Percentiles rank a stretch among this genome's conserved stretches.
phyloP scores from a whole-genome alignment of 2,113 vertebrate genomes.

The Pomatorhinus ruficollis region DNA sequence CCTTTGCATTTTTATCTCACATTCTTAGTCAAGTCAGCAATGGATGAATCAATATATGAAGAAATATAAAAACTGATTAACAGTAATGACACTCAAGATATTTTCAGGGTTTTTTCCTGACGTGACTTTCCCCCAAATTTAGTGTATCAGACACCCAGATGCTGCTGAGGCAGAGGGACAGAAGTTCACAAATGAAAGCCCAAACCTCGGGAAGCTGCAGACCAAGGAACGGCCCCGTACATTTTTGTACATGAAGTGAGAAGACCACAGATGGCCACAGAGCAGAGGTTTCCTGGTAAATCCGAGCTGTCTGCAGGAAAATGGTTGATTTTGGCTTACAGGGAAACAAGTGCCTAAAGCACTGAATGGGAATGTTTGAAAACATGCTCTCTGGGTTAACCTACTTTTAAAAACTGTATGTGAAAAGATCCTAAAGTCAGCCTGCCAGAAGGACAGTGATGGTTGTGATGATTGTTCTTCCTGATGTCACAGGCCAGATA shows the following conservation, averaged over 20 bases:
- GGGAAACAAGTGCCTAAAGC: slow-evolving; percentile 8
- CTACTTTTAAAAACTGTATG: slow-evolving; percentile 12
- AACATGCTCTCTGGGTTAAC: slow-evolving; percentile 32
- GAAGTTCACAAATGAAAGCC: not conserved
- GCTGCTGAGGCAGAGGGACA: not conserved
- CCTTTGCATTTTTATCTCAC: not conserved
- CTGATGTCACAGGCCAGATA: not conserved
- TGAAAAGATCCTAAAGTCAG: slow-evolving; percentile 16
- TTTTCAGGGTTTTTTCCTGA: not conserved
- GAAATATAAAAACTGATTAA: not conserved
- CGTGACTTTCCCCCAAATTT: not conserved
- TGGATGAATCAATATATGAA: not conserved
- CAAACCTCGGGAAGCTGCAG: not conserved
- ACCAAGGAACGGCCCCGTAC: not conserved
- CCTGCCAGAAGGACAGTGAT: not conserved
- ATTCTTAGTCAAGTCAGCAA: not conserved
- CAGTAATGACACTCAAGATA: not conserved
- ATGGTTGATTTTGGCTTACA: slow-evolving; percentile 34
- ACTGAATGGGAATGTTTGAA: slow-evolving; percentile 4
- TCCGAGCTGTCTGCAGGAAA: slow-evolving; percentile 35
- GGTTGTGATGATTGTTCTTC: not conserved
- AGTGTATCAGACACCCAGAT: not conserved
- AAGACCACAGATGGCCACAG: slow-evolving; percentile 1
- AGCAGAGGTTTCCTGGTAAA: slow-evolving; percentile 40
- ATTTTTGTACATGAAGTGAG: not conserved